Evolutionary conservation across 2,797 vertebrate genomes (phyloP), one percentile per base, ranked within the genome.

Genomic region (Allobates femoralis): DNA sequence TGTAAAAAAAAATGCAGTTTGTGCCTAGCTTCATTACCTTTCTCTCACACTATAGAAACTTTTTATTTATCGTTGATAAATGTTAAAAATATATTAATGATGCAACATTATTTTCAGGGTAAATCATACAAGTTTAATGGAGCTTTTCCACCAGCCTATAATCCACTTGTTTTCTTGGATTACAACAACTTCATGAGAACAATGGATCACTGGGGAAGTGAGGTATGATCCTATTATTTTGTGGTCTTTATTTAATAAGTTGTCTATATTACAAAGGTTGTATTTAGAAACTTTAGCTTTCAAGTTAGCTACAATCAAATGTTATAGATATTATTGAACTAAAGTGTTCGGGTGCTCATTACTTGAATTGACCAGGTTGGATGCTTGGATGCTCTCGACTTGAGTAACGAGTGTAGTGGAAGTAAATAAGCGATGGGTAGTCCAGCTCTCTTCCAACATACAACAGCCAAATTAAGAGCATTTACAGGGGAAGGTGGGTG

Each of bases 151-250:
- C 56, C 88, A 23, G 15, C 86, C 3, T 91, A 86, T 87, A 91
- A 91, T 76, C 89, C 90, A 8, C 66, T 91, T n/a, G 89, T 88
- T 32, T 89, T 79, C 60, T 69, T 91, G 86, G 91, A 91, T 89
- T 90, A 88, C 51, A 91, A 91, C 78, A 91, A 90, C 83, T 86
- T 91, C 23, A 86, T 89, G 89, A 90, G 91, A 84, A 91, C 90
- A 37, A 78, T 91, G 81, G 91, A 91, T 81, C 19, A 88, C 53
- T 89, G 90, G 89, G 91, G 89, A 51, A 87, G 79, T 81, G 69
- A 91, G 91, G 91, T 91, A 64, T 19, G 18, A 58, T 86, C 26
- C 55, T 15, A n/a, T 10, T 34, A 58, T 28, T n/a, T 55, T 34
- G 56, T 3, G 28, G 23, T 28, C 8, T 46, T 23, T 19, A 32